Evolutionary conservation across 2,888 invertebrate genomes (phyloP), one percentile per base, ranked within the genome.

Genomic region (Leucozona laternaria): DNA sequence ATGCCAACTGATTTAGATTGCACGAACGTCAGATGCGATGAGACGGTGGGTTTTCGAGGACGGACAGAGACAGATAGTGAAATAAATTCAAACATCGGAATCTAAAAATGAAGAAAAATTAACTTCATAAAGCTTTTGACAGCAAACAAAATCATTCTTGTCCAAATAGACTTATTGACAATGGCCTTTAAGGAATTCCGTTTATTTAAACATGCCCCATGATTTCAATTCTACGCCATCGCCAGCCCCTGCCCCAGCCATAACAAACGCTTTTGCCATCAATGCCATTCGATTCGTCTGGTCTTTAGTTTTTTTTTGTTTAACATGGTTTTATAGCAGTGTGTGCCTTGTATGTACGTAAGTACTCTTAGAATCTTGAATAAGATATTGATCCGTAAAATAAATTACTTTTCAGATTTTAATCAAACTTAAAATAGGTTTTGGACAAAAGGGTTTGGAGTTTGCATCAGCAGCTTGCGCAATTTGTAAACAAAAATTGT

Each of bases 151-250:
- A 50, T 53, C 34, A 50, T 22, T 20, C 50, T 75, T 45, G 22
- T 34, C 40, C n/a, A 80, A 80, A 79, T 66, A 80, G 60, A 53
- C 68, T 68, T 60, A 80, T 75, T 80, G 75, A 75, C 40, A 25
- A 22, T 60, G 25, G 48, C 66, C 45, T 53, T 73, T 50, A n/a
- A 25, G 50, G 22, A 58, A 75, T 79, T 73, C 73, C n/a, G 43
- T 60, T 68, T 72, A 60, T 79, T 68, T 60, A 62, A 62, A 37
- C 34, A 15, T 37, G 45, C 37, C 25, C 8, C 31, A 45, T 62
- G n/a, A 58, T 37, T 58, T 58, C 37, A 58, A 37, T 37, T 58
- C 34, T 43, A n/a, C n/a, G n/a, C 34, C 1, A 1, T 10, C n/a
- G n/a, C n/a, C n/a, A n/a, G n/a, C n/a, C n/a, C 1, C 10, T 55